Conservation (phyloP, 35 echinoderm and acorn worm genomes). For the Ophiothrix spiculata region DNA sequence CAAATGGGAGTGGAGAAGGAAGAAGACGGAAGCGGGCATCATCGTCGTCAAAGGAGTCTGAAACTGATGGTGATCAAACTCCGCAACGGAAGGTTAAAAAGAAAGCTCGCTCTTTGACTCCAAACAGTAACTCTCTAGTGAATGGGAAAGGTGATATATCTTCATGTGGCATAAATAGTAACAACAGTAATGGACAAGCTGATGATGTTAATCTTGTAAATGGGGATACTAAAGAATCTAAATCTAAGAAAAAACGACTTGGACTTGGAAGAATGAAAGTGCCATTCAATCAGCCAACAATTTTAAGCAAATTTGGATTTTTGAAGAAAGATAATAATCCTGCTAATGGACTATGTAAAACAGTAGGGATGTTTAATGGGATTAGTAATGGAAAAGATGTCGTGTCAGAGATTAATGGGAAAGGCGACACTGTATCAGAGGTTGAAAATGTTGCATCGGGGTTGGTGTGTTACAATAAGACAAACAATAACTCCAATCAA, state of each 20-base stretch:
- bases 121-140: slow-evolving; percentile 57
- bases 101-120: neutral
- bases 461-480: neutral
- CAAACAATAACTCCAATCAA: neutral
- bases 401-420: slow-evolving; percentile 7
- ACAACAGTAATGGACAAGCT: neutral
- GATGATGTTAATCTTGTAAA: neutral
- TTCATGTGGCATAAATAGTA: neutral
- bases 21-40: neutral
- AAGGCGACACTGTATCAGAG: neutral
- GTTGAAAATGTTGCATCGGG: neutral
- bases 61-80: neutral
- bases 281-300: slow-evolving; percentile 50
- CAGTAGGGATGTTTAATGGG: neutral
- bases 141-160: neutral
- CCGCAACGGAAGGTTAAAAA: neutral
- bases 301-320: slow-evolving; percentile 41
- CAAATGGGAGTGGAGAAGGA: slow-evolving; percentile 12
- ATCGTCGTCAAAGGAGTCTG: neutral
- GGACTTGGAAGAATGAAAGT: slow-evolving; percentile 63
- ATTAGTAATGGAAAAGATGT: neutral
- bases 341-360: neutral
- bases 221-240: neutral
- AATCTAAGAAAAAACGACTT: slow-evolving; percentile 64
- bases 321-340: slow-evolving; percentile 48